Evolutionary conservation across 2,888 invertebrate genomes (phyloP), one percentile per base, ranked within the genome.

Genomic region (Folsomia manolachei): DNA sequence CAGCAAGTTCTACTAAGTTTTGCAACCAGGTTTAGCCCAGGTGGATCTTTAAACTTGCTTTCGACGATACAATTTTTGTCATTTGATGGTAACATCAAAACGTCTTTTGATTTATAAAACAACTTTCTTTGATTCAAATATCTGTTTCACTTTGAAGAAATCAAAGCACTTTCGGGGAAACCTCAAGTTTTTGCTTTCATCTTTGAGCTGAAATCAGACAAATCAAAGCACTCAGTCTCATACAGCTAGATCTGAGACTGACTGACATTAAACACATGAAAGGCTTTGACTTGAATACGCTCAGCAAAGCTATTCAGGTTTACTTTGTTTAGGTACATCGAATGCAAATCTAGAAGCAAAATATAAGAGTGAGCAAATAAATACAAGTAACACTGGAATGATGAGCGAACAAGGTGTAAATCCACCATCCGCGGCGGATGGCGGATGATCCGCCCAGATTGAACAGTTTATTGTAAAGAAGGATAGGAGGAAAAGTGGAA

Each of bases 121-220:
- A 26, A 25, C n/a, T 63, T 25, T n/a, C 63, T 63, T 24, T n/a
- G 27, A 63, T 63, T 63, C 27, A 27, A 63, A 63, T 63, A 63
- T 63, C 63, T 27, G 4, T 26, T 63, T 63, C 63, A 63, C 63
- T 63, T 63, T 63, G 63, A 63, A 62, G 63, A 63, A 63, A 63
- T 63, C 63, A 63, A 63, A 27, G 27, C 26, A 63, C 25, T 19
- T 63, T 56, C 39, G 39, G 39, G 4, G 39, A 14, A 14, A 39
- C 39, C 39, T 39, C 39, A 39, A 39, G 39, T 39, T 39, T n/a
- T 14, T 39, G 21, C 56, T 56, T 56, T 56, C 56, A 56, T 56
- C 56, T 56, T 63, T 63, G 27, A 63, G 63, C 18, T 27, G 18
- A 26, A 25, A 63, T 63, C 63, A 26, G 26, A 25, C 63, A 26